A percentile compares a stretch with the other conserved stretches of the same genome.
Conservation (phyloP, 2,797 vertebrate species). For the Benthosema pterotum region DNA sequence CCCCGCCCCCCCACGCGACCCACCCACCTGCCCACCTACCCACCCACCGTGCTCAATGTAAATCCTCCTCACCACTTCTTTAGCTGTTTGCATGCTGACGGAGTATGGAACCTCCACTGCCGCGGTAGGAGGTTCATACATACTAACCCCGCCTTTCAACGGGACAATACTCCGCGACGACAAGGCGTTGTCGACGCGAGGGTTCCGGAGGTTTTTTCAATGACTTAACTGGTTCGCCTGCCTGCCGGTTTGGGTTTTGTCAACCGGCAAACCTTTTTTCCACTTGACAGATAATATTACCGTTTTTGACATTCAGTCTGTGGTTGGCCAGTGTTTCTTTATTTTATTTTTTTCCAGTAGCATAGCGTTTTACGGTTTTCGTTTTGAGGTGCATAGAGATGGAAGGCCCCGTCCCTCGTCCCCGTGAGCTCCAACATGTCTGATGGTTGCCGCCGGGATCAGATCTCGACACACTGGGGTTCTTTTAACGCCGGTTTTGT, state of each 20-base stretch:
- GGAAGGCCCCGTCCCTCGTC: conserved; percentile 22
- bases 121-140: conserved; percentile 64
- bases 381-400: conserved; percentile 33
- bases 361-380: conserved; percentile 60
- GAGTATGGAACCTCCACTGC: conserved; percentile 59
- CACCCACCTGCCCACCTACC: too few relatives aligned
- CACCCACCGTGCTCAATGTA: conserved; percentile 55
- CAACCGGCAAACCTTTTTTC: conserved; percentile 70
- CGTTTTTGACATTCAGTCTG: conserved; percentile 58
- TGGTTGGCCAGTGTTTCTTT: conserved; percentile 62
- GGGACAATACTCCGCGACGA: conserved; percentile 32
- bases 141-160: conserved; percentile 56
- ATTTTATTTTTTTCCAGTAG: too few relatives aligned
- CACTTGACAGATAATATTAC: conserved; percentile 60
- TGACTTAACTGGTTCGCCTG: conserved; percentile 42
- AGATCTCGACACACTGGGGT: conserved; percentile 27
- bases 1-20: too few relatives aligned
- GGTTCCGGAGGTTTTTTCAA: conserved; percentile 51
- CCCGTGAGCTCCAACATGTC: conserved; percentile 22
- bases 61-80: conserved; percentile 62
- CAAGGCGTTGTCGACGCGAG: conserved; percentile 50
- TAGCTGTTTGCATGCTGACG: conserved; percentile 76
- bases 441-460: conserved; percentile 52
- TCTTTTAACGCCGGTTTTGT: conserved; percentile 48
- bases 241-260: conserved; percentile 58